A percentile compares a stretch with the other conserved stretches of the same genome.
Conservation (phyloP, 2,797 vertebrate genomes). For the Bucorvus abyssinicus region DNA sequence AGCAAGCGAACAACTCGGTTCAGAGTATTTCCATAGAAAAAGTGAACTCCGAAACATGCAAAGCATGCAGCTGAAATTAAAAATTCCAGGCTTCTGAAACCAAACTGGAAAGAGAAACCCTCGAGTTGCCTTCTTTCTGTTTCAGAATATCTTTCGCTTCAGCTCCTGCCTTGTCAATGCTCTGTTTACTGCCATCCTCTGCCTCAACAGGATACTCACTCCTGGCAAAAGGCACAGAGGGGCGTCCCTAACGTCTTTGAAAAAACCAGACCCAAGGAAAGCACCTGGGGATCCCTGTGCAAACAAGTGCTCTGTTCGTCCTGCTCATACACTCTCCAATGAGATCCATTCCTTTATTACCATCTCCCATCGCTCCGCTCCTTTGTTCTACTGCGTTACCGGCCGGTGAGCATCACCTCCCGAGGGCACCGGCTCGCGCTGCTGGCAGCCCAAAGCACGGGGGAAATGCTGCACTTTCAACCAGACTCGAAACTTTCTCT, state of each 20-base stretch:
- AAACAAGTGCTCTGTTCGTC: not conserved
- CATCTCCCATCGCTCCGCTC: not conserved
- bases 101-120: not conserved
- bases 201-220: not conserved
- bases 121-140: not conserved
- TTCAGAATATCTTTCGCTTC: not conserved
- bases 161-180: not conserved
- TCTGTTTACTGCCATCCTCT: not conserved
- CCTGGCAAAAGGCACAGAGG: not conserved
- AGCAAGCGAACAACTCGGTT: not conserved
- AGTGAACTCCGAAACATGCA: not conserved
- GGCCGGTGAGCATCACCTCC: not conserved
- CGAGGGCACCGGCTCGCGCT: not conserved
- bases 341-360: not conserved
- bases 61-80: not conserved
- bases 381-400: not conserved
- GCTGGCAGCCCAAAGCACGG: not conserved
- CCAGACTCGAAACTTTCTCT: not conserved
- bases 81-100: not conserved
- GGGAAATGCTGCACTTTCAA: not conserved
- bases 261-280: not conserved
- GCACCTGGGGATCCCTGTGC: not conserved
- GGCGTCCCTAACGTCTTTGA: not conserved
- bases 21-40: not conserved
- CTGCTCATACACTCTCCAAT: not conserved